Evolutionary conservation across 2,888 invertebrate species (phyloP).

Genomic region (Luperina nickerlii): DNA sequence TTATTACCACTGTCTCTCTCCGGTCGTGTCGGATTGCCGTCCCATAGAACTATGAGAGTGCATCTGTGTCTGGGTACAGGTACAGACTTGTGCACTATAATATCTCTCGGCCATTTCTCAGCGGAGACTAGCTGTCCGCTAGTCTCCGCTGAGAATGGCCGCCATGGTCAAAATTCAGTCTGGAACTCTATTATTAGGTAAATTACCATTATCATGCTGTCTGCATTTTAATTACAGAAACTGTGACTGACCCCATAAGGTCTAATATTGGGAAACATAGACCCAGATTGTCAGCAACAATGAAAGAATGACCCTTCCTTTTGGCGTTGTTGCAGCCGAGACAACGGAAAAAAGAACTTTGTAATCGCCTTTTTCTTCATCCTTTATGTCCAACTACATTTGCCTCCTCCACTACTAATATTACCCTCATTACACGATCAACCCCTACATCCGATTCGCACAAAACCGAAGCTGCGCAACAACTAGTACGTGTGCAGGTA

Average conservation of each 20-base stretch:
- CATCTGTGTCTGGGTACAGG: background rate
- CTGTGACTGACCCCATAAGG: too few species aligned
- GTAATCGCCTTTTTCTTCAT: background rate
- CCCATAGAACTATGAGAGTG: background rate
- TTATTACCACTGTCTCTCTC: background rate
- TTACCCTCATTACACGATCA: background rate
- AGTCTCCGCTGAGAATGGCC: too few species aligned
- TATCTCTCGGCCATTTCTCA: too few species aligned
- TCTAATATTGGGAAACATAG: background rate
- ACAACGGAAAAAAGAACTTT: background rate
- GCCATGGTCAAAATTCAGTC: too few species aligned
- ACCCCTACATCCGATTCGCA: background rate
- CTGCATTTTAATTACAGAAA: background rate
- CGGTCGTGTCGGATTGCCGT: background rate
- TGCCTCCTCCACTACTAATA: background rate
- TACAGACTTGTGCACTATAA: background rate
- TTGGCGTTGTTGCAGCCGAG: background rate
- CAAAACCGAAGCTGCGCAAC: background rate
- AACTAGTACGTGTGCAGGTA: constrained; percentile 33
- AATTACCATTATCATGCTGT: too few species aligned
- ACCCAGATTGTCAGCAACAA: background rate
- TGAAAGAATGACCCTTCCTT: background rate
- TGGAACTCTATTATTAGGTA: too few species aligned
- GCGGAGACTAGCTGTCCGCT: too few species aligned
- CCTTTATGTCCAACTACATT: background rate